Conservation (phyloP, 1,140 invertebrate species). For the Aphelenchoides besseyi region DNA sequence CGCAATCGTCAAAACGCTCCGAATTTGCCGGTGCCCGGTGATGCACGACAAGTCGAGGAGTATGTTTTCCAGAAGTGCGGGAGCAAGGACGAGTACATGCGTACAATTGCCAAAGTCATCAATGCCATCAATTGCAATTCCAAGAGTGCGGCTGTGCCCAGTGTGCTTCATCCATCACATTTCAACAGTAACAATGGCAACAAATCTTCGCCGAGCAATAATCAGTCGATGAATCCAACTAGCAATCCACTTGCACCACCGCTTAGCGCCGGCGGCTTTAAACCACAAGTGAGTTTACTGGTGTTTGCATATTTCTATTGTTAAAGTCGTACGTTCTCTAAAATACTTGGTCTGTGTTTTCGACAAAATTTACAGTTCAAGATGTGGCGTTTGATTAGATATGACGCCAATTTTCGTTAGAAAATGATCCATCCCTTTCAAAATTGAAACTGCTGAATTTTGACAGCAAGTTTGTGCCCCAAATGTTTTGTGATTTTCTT, state of each 20-base stretch:
- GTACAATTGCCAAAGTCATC: constrained; percentile 61
- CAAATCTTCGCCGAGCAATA: constrained; percentile 21
- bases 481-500: not conserved
- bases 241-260: not conserved
- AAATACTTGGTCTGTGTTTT: no score
- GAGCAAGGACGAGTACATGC: constrained; percentile 62
- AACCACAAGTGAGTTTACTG: not conserved
- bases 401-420: not conserved
- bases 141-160: constrained; percentile 57
- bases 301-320: no score
- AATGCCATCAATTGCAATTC: constrained; percentile 63
- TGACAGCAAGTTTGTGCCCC: no score
- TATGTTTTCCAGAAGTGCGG: constrained; percentile 62
- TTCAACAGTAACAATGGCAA: constrained; percentile 28
- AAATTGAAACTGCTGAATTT: not conserved
- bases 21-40: constrained; percentile 60
- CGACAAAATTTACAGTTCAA: no score
- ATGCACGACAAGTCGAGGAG: constrained; percentile 61
- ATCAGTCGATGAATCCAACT: not conserved
- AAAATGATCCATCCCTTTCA: not conserved
- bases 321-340: no score
- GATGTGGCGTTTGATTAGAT: no score
- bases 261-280: not conserved
- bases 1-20: constrained; percentile 62
- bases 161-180: constrained; percentile 45